These are phyloP conservation scores for Hozukius guyotensis DNA, from an alignment of 2,797 vertebrate genomes.

Conservation along the genomic window DNA sequence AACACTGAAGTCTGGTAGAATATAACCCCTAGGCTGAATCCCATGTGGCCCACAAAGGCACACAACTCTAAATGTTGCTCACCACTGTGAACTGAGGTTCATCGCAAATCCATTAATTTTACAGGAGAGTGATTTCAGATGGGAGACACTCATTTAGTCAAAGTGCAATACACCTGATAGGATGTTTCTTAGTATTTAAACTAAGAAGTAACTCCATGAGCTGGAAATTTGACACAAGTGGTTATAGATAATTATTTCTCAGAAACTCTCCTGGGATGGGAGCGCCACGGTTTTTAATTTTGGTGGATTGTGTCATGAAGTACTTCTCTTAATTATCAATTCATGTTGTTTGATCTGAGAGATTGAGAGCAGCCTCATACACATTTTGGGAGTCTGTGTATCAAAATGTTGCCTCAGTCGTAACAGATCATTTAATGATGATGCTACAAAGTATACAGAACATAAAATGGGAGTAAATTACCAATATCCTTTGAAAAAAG, in stretches of 20 bases:
- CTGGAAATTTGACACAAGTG: neutral
- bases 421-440: neutral
- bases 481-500: neutral
- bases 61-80: conserved; percentile 17
- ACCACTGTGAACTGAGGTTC: neutral
- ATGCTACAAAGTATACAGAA: neutral
- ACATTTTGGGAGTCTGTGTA: neutral
- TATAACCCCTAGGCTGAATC: neutral
- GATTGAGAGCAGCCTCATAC: neutral
- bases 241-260: neutral
- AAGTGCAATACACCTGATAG: neutral
- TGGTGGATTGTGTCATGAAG: neutral
- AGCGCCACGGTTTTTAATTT: neutral
- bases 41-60: neutral
- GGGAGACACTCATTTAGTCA: neutral
- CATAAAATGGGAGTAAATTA: neutral
- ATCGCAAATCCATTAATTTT: conserved; percentile 14
- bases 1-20: neutral
- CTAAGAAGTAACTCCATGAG: neutral
- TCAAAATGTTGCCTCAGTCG: neutral
- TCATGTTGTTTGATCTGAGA: neutral
- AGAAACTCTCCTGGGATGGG: neutral
- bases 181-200: neutral
- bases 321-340: neutral
- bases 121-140: conserved; percentile 15